Percentiles rank a stretch among this genome's conserved stretches.
phyloP scores from a whole-genome alignment of 2,113 vertebrate genomes.

The Platanista minor region DNA sequence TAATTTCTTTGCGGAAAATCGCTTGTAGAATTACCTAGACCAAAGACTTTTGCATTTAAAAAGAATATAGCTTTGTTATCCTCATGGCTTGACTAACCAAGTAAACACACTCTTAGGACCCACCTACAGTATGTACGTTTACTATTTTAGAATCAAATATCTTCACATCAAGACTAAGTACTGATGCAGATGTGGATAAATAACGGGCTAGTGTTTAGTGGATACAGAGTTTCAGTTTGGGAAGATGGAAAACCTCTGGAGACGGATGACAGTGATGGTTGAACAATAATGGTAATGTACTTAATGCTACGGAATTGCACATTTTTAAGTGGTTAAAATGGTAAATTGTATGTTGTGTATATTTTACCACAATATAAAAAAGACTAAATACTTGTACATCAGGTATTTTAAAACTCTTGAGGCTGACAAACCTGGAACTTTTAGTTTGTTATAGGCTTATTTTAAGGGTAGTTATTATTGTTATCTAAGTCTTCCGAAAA shows the following conservation, averaged over 20 bases:
- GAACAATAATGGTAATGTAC: not conserved
- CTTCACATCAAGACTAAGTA: not conserved
- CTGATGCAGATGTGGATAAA: not conserved
- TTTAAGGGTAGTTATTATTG: not conserved
- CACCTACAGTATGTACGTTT: not conserved
- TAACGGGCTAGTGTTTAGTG: not conserved
- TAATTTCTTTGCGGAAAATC: not conserved
- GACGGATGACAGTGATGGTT: not conserved
- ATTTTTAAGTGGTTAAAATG: not conserved
- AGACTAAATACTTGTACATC: not conserved
- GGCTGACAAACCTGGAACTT: not conserved
- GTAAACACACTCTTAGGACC: not conserved
- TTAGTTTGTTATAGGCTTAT: not conserved
- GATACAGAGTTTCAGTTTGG: not conserved
- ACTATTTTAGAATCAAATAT: not conserved
- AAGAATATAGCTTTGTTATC: not conserved
- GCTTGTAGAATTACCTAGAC: not conserved
- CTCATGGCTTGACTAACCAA: not conserved
- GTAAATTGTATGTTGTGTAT: not conserved
- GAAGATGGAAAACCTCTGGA: not conserved
- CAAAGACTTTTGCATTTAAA: not conserved
- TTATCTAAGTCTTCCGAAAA: conserved; percentile 4
- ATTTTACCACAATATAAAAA: not conserved
- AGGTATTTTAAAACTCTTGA: not conserved
- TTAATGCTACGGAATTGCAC: not conserved